Percentiles rank a stretch among this genome's conserved stretches.
phyloP scores from a whole-genome alignment of 1,140 invertebrate species.

The Trachymyrmex septentrionalis region DNA sequence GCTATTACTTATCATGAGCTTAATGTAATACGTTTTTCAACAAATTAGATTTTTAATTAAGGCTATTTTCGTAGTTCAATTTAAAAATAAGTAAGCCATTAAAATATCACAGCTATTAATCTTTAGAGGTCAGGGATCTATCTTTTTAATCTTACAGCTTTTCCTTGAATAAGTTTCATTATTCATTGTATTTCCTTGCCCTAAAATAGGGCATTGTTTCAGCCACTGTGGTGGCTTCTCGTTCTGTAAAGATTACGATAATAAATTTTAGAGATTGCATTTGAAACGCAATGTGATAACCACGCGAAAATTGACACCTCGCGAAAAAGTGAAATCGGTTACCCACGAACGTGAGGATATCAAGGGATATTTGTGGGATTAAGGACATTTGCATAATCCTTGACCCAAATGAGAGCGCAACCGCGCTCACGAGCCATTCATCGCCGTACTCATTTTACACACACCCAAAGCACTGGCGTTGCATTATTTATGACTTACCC shows the following conservation, averaged over 20 bases:
- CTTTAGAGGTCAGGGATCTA: no score
- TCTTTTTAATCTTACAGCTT: no score
- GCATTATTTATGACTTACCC: conserved; percentile 89
- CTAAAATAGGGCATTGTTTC: no score
- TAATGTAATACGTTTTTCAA: background rate
- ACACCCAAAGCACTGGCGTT: conserved; percentile 28
- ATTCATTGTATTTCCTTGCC: no score
- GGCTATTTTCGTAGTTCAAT: background rate
- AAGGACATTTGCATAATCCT: conserved; percentile 57
- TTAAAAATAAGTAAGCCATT: background rate
- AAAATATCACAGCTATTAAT: background rate
- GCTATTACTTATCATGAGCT: background rate
- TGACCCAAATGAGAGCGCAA: conserved; percentile 45
- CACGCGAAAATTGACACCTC: background rate
- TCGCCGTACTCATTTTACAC: conserved; percentile 5
- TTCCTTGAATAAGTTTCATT: no score
- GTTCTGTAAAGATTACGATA: no score
- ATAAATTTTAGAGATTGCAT: background rate
- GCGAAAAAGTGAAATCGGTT: conserved; percentile 1
- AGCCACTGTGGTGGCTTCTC: no score
- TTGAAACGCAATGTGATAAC: background rate
- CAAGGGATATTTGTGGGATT: conserved; percentile 28
- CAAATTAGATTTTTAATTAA: conserved; percentile 15
- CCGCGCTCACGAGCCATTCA: conserved; percentile 34
- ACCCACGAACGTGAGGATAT: background rate